Conservation (phyloP, 2,888 invertebrate genomes). For the Neuroscelio doddi region DNA sequence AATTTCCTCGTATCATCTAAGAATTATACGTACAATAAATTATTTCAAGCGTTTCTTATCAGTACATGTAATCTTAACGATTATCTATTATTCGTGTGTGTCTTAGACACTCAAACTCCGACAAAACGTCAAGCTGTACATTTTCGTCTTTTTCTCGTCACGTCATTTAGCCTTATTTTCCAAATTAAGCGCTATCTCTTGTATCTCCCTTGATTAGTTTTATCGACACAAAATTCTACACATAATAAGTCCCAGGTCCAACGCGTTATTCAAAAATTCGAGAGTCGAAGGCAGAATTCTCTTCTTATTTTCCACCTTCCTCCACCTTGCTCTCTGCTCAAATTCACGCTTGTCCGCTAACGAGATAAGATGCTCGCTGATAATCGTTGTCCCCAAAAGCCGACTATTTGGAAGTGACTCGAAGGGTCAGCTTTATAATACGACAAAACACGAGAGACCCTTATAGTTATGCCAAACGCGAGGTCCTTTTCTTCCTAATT, state of each 20-base stretch:
- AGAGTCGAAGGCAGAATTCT: background rate
- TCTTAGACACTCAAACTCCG: too few species aligned
- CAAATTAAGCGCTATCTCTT: conserved; percentile 32
- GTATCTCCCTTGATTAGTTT: conserved; percentile 31
- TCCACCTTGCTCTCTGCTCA: conserved; percentile 22
- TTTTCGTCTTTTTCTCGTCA: background rate
- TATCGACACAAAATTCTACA: conserved; percentile 35
- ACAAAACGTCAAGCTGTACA: too few species aligned
- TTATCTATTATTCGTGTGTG: too few species aligned
- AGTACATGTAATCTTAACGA: too few species aligned
- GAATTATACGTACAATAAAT: too few species aligned
- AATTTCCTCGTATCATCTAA: too few species aligned
- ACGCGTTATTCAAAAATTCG: background rate
- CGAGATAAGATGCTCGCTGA: conserved; percentile 63
- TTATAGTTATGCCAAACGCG: conserved; percentile 25
- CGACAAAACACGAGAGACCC: conserved; percentile 29
- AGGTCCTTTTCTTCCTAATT: conserved; percentile 33
- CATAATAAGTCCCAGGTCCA: conserved; percentile 31
- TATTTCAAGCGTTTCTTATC: too few species aligned
- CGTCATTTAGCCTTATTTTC: conserved; percentile 3
- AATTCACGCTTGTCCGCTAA: conserved; percentile 63
- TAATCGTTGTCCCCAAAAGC: conserved; percentile 55
- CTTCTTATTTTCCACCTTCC: conserved; percentile 5
- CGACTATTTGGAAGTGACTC: conserved; percentile 6
- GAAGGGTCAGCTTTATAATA: conserved; percentile 15